Evolutionary conservation across 2,797 vertebrate species (phyloP), one percentile per base, ranked within the genome.

Genomic region (Thripadectes ignobilis): DNA sequence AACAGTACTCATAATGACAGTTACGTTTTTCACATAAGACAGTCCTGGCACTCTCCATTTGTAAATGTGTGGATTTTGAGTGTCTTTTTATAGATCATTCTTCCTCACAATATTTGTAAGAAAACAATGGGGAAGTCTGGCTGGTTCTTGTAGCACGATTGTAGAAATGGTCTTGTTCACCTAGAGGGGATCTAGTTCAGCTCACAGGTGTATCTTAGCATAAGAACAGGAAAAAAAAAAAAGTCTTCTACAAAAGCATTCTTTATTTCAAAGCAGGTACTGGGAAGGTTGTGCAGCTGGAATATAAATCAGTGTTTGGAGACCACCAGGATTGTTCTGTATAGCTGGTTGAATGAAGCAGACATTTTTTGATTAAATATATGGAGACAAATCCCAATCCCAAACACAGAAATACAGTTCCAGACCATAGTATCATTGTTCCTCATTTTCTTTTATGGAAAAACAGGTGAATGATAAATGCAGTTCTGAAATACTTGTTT

Each of bases 401-500:
- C 36, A 24, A 46, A n/a, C 7, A 49, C 5, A 65, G 30, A 72
- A 72, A 4, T 27, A 72, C 27, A 46, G 36, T 62, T 88, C 65
- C 6, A 34, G 14, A 78, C 13, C 5, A 41, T 12, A 26, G 4
- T 12, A 14, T 16, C 54, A 4, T 6, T 76, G 43, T 54, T 65
- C 5, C 10, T 66, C 1, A 54, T 69, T 73, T 89, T 45, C 16
- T 5, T 27, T 58, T 59, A 46, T 7, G 5, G 22, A 63, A 57
- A 46, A 7, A 2, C 2, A 3, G 1, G 9, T 8, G 34, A 69
- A 61, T 36, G 63, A 67, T 39, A 73, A 78, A 41, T 1, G 0
- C 3, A 59, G 3, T 38, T 84, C 52, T 76, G 8, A 91, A 85
- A 67, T 45, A 55, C 12, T 30, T 66, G 16, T 19, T 85, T 65